Evolutionary conservation across 2,888 invertebrate genomes (phyloP), one percentile per base, ranked within the genome.

Genomic region (Drosophila meridiana): DNA sequence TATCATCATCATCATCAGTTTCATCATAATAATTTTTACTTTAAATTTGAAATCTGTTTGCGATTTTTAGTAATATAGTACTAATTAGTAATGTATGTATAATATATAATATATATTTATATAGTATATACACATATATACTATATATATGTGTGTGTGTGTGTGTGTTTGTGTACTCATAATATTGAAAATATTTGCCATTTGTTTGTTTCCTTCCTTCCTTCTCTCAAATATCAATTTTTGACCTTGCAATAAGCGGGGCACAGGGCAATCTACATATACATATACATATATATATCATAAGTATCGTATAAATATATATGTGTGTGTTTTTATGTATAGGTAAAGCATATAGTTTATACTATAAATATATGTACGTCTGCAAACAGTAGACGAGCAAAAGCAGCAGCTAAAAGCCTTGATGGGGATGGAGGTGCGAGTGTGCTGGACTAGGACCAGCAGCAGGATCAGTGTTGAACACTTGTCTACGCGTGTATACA

Each of bases 181-280:
- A 65, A 69, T 76, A 75, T 76, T 69, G 85, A 76, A 87, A 87
- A 84, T 78, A 81, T 74, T 80, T 73, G 67, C 75, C 64, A 67
- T 73, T 76, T 56, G 26, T 26, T 48, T 52, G 13, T 36, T 20
- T 36, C 13, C 52, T 60, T 36, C 13, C 52, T 60, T 45, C 9
- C 50, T 52, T 47, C 52, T 55, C 59, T n/a, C 42, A 43, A 55
- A 36, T 58, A 38, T 59, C 34, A 50, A 32, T 52, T 43, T 55
- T 55, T 11, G 42, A 52, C 50, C 60, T 78, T 69, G 80, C 82
- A 81, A 64, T 56, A 78, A 75, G 85, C 82, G 60, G 53, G 32
- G 58, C 55, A 58, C 62, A 62, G 40, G 43, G 61, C 36, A 34
- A 60, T 69, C 28, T 53, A 58, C 53, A 50, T 48, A 26, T 50